These are phyloP conservation scores for Apogon hyalosoma DNA, from an alignment of 2,797 vertebrate species.

Conservation along the genomic window DNA sequence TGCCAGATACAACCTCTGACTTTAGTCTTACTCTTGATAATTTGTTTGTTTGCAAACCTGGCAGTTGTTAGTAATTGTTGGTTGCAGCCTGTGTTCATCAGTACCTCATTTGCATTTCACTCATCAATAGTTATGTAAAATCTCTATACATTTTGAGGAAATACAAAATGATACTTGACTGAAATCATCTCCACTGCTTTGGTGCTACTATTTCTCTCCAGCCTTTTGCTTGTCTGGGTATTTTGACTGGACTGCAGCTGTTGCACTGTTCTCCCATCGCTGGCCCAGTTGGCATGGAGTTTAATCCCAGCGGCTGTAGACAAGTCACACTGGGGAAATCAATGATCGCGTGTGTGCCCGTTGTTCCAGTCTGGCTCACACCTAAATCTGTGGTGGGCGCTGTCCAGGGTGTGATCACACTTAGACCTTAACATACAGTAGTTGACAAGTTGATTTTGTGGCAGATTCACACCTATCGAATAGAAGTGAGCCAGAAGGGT, in stretches of 20 bases:
- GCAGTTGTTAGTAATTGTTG: too few species aligned
- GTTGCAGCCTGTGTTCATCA: too few species aligned
- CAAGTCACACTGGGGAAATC: slow-evolving; percentile 56
- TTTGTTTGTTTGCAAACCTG: too few species aligned
- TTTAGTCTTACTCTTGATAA: too few species aligned
- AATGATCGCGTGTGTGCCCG: slow-evolving; percentile 45
- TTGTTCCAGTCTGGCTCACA: slow-evolving; percentile 48
- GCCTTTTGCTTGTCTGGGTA: slow-evolving; percentile 3
- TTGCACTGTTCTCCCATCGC: slow-evolving; percentile 12
- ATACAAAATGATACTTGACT: background rate
- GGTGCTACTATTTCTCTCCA: background rate
- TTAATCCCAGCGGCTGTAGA: slow-evolving; percentile 50
- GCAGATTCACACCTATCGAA: slow-evolving; percentile 33
- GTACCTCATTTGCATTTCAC: too few species aligned
- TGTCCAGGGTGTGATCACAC: slow-evolving; percentile 63
- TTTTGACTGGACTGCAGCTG: slow-evolving; percentile 20
- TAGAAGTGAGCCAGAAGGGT: background rate
- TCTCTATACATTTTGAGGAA: background rate
- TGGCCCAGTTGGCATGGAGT: slow-evolving; percentile 52
- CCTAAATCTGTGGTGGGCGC: slow-evolving; percentile 31
- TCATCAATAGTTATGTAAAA: background rate
- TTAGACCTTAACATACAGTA: slow-evolving; percentile 20
- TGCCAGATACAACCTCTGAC: too few species aligned
- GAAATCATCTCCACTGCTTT: background rate
- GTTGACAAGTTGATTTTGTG: slow-evolving; percentile 52